Percentiles rank a stretch among this genome's conserved stretches.
phyloP scores from a whole-genome alignment of 1,140 invertebrate genomes.

The Brachionus sp. region DNA sequence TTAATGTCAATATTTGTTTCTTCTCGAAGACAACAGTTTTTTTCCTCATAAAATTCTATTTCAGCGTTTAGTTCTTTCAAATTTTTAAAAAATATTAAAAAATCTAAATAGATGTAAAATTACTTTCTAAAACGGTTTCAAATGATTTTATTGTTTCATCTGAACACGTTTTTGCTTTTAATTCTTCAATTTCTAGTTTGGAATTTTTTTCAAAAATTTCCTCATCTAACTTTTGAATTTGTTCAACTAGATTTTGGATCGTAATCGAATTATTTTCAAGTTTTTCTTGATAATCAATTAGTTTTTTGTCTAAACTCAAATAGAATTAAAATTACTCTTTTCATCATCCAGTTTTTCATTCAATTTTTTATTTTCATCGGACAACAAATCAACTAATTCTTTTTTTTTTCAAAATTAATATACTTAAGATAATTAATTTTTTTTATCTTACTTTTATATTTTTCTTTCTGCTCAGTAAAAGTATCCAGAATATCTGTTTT shows the following conservation, averaged over 20 bases:
- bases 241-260: not conserved
- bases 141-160: slow-evolving; percentile 7
- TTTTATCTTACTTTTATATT: not conserved
- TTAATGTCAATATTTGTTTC: slow-evolving; percentile 19
- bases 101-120: not conserved
- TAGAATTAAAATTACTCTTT: not conserved
- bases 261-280: not conserved
- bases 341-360: not conserved
- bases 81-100: not conserved
- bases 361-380: not conserved
- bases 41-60: slow-evolving; percentile 30
- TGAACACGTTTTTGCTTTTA: not conserved
- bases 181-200: not conserved
- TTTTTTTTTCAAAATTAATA: not conserved
- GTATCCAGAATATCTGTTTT: not conserved
- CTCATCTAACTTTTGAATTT: slow-evolving; percentile 9
- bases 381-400: not conserved
- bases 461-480: not conserved
- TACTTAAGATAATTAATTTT: not conserved
- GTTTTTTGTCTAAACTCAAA: not conserved
- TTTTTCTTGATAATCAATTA: not conserved
- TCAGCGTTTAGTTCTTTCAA: not conserved
- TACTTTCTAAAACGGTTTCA: not conserved
- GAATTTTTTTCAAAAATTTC: not conserved
- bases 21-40: not conserved